Conservation (phyloP, 1,140 invertebrate genomes). For the Thrips palmi region DNA sequence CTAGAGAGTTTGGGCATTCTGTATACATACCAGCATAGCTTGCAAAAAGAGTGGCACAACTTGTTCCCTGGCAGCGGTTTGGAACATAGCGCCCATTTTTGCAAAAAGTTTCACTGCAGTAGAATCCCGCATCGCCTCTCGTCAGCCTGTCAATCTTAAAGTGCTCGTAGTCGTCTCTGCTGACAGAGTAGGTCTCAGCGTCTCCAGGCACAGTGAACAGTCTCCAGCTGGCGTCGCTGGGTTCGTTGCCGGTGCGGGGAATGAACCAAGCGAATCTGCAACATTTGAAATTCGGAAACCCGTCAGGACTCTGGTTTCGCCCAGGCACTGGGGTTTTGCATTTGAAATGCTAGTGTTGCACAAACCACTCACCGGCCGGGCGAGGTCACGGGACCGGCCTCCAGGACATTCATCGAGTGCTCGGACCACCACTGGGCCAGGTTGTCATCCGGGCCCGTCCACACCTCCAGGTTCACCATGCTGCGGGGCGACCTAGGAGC, state of each 20-base stretch:
- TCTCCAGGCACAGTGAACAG: slow-evolving; percentile 2
- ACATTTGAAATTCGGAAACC: not conserved
- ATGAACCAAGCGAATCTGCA: slow-evolving; percentile 54
- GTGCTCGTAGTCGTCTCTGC: not conserved
- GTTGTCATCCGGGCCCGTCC: slow-evolving; percentile 38
- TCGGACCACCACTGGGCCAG: slow-evolving; percentile 22
- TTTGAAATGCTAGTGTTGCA: not conserved
- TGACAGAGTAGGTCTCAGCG: slow-evolving; percentile 5
- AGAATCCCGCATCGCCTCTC: no score
- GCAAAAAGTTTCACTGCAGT: no score
- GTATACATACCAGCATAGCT: slow-evolving; percentile 5
- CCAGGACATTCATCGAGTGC: slow-evolving; percentile 27
- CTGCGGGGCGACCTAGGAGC: slow-evolving; percentile 29
- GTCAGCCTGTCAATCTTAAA: slow-evolving; percentile 1
- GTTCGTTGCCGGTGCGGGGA: slow-evolving; percentile 21
- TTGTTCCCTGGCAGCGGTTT: not conserved
- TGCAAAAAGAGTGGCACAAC: slow-evolving; percentile 8
- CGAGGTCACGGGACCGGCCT: slow-evolving; percentile 37
- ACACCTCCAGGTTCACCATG: slow-evolving; percentile 54
- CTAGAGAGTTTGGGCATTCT: not conserved
- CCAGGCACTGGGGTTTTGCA: not conserved
- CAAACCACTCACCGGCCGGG: slow-evolving; percentile 27
- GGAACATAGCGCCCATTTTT: slow-evolving; percentile 4
- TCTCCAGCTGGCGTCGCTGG: not conserved
- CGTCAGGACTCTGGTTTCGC: not conserved